These are phyloP conservation scores for Actinernus sp. DNA, from an alignment of 92 coral and sea anemone species.

Conservation along the genomic window DNA sequence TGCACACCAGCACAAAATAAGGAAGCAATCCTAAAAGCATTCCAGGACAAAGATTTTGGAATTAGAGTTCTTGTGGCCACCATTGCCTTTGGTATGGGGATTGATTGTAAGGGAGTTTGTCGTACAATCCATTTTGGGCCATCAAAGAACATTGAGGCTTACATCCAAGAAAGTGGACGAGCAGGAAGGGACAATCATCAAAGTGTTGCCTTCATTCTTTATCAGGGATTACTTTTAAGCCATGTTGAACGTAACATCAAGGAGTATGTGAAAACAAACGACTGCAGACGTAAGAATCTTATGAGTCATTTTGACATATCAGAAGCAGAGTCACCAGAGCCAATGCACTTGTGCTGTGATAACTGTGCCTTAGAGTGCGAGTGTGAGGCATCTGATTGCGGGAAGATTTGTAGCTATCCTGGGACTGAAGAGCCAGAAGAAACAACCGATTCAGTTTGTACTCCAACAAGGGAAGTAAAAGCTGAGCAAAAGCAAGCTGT, in stretches of 20 bases:
- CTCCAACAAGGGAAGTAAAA: constrained; percentile 16
- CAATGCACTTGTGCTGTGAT: constrained; percentile 65
- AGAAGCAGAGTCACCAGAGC: constrained; percentile 1
- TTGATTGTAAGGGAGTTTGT: constrained; percentile 54
- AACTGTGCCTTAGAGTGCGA: constrained; percentile 56
- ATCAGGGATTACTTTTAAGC: constrained; percentile 18
- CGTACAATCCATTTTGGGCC: constrained; percentile 73
- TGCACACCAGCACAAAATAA: constrained; percentile 55
- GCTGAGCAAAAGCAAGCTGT: constrained; percentile 20
- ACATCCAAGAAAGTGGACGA: constrained; percentile 72
- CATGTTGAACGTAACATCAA: constrained; percentile 27
- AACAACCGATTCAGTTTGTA: constrained; percentile 9
- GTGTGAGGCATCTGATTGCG: constrained; percentile 38
- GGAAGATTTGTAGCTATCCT: too few species aligned
- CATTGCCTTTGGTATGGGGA: constrained; percentile 76
- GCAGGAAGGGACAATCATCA: constrained; percentile 69
- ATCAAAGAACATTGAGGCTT: constrained; percentile 52
- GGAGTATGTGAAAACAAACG: constrained; percentile 10
- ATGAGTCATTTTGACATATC: constrained; percentile 31
- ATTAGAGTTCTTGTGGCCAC: constrained; percentile 61
- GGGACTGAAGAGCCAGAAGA: too few species aligned
- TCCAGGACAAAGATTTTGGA: constrained; percentile 12
- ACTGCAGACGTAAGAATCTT: constrained; percentile 47
- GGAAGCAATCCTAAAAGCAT: constrained; percentile 29
- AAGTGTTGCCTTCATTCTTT: constrained; percentile 44